A percentile compares a stretch with the other conserved stretches of the same genome.
Evolutionary conservation across 2,797 vertebrate genomes (phyloP).

Genomic region (Acanthiza pusilla): DNA sequence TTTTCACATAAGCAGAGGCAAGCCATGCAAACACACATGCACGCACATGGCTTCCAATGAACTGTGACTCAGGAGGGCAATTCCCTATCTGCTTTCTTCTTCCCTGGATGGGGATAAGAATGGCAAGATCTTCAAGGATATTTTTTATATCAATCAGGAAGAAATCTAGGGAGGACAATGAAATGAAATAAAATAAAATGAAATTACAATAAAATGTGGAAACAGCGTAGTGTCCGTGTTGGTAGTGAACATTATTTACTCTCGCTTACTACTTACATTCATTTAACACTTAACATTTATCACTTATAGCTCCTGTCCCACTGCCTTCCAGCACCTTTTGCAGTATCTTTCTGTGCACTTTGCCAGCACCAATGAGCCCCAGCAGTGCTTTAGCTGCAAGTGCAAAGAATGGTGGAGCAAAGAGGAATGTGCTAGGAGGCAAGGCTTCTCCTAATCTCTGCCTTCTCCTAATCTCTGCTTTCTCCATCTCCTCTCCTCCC

Average conservation of each 20-base stretch:
- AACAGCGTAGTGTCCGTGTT: not conserved
- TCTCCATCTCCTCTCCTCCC: not conserved
- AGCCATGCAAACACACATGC: not conserved
- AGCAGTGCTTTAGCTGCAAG: not conserved
- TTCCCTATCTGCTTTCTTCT: not conserved
- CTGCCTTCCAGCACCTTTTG: not conserved
- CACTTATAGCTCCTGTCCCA: not conserved
- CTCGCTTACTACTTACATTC: not conserved
- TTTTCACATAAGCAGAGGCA: not conserved
- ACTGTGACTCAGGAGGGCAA: not conserved
- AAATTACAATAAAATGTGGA: not conserved
- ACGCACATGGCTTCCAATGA: not conserved
- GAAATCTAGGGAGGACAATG: not conserved
- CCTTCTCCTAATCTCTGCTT: not conserved
- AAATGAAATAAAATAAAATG: not conserved
- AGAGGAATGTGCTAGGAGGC: not conserved
- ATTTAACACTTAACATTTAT: not conserved
- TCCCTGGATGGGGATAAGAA: not conserved
- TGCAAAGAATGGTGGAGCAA: not conserved
- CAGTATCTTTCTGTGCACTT: fast-evolving
- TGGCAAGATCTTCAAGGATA: not conserved
- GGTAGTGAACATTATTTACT: not conserved
- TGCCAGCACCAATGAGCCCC: not conserved
- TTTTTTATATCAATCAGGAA: not conserved
- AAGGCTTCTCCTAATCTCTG: not conserved